A percentile compares a stretch with the other conserved stretches of the same genome.
These are phyloP conservation scores for Indicator maculatus DNA, from an alignment of 2,113 vertebrate species.

Conservation along the genomic window DNA sequence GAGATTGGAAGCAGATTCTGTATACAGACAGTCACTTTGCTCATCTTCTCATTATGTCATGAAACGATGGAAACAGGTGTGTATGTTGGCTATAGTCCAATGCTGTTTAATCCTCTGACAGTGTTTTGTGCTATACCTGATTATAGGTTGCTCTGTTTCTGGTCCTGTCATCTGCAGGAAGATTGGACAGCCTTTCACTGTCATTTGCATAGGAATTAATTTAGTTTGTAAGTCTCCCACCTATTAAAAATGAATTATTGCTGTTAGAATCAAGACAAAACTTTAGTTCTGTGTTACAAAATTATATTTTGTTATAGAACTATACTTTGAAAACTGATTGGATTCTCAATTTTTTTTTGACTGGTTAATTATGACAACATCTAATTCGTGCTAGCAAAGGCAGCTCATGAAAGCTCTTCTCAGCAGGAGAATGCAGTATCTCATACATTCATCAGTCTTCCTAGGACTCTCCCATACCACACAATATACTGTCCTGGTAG, in stretches of 20 bases:
- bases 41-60: neutral
- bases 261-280: neutral
- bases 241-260: constrained; percentile 62
- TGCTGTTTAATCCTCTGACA: neutral
- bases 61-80: neutral
- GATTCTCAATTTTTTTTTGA: neutral
- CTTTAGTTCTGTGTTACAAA: neutral
- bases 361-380: neutral
- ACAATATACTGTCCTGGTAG: neutral
- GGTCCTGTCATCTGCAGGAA: constrained; percentile 86
- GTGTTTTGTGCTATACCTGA: constrained; percentile 76
- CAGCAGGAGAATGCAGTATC: neutral
- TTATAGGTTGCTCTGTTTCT: constrained; percentile 71
- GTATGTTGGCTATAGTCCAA: neutral
- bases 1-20: neutral
- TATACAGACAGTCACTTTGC: neutral
- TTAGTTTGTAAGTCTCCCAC: constrained; percentile 81
- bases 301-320: neutral
- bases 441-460: neutral
- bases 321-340: neutral
- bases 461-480: neutral
- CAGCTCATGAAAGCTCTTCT: neutral
- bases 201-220: constrained; percentile 84
- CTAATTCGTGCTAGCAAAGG: neutral
- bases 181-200: constrained; percentile 88